Evolutionary conservation across 2,797 vertebrate species (phyloP).

Genomic region (Chiroxiphia lanceolata): DNA sequence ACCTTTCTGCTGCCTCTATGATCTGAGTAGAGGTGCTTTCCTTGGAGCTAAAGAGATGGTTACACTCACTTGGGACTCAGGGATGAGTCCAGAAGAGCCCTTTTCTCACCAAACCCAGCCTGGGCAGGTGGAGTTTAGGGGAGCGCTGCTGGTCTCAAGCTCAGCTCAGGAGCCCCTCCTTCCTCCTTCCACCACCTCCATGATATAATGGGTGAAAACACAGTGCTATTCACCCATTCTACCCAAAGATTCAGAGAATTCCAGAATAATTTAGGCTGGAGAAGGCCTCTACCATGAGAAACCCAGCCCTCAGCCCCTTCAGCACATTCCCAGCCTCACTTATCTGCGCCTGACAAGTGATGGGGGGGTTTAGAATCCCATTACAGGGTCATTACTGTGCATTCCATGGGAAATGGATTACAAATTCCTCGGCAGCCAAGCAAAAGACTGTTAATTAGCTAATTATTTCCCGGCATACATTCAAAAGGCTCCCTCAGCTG

Average conservation of each 20-base stretch:
- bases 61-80: not conserved
- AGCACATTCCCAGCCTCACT: not conserved
- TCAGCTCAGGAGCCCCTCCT: not conserved
- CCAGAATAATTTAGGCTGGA: accelerated
- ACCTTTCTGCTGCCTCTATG: not conserved
- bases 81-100: not conserved
- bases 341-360: not conserved
- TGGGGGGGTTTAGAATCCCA: not conserved
- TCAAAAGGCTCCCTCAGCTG: not conserved
- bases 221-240: not conserved
- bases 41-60: not conserved
- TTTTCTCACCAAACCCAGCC: not conserved
- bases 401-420: not conserved
- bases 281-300: too few species aligned
- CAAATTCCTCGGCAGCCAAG: conserved; percentile 3
- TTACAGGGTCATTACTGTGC: not conserved
- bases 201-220: not conserved
- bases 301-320: not conserved
- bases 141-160: not conserved
- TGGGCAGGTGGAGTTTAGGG: not conserved
- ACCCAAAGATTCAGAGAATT: not conserved
- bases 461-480: conserved; percentile 45
- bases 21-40: not conserved
- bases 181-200: not conserved
- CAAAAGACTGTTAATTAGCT: conserved; percentile 59